Evolutionary conservation across 1,140 invertebrate genomes (phyloP), one percentile per base, ranked within the genome.

Genomic region (Wiebesia pumilae): DNA sequence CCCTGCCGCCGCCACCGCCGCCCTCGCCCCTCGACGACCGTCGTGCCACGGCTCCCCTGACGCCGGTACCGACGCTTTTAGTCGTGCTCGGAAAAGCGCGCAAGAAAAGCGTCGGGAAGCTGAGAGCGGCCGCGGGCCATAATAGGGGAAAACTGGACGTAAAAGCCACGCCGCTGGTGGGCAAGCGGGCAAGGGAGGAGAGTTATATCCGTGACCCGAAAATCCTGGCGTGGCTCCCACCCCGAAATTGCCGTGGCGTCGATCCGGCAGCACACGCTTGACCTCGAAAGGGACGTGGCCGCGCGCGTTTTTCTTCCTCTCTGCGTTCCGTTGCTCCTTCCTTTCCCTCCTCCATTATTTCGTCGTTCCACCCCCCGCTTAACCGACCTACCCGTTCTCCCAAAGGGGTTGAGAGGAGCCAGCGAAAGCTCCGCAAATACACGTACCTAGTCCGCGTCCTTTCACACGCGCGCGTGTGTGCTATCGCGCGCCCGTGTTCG

Each of bases 271-370:
- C 80, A 65, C 62, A 69, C 73, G 83, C 16, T 62, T 84, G 83
- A 84, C 83, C 83, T 78, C 83, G 83, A 84, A 84, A 84, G 73
- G 38, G 69, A 75, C 81, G 14, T 47, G 21, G 67, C n/a, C 67
- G 10, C 58, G 21, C 73, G 83, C 65, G 47, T 75, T 73, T 83
- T 58, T 78, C 54, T 84, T 47, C 38, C n/a, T 65, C 38, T 75
- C 27, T 7, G 58, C 4, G 58, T 62, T 62, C 24, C 3, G 1
- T 62, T 24, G 24, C 3, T 62, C 58, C 43, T 82, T 73, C 43
- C 47, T 73, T 27, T 51, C 9, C 35, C 83, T 84, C 38, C 35
- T 58, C 71, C 71, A 73, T 83, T 83, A 54, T 81, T 75, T 73
- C 69, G 35, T 75, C 69, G 19, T 35, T 35, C 47, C n/a, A 30